Base-by-base conservation (phyloP, 2,888 invertebrate genomes). In the Podotricha telesiphe region DNA sequence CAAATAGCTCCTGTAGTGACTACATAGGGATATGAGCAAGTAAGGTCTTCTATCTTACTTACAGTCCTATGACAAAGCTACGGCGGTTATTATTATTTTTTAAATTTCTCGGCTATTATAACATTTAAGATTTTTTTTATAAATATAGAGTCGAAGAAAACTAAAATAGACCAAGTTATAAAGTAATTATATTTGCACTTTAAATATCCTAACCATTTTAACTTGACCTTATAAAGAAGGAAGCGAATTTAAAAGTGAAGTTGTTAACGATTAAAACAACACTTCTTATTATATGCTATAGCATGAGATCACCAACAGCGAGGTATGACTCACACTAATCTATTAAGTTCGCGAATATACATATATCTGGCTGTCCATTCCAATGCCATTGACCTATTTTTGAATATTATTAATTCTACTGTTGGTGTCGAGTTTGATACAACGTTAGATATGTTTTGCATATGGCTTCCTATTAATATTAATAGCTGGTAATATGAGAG, bases 371-470 rank as follows among this genome's bases (percentile, higher is more conserved):
- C 78, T 76, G 75, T 77, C 75, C 77, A 79, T 82, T 81, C 76
- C 79, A 80, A 79, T 84, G 87, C 81, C 83, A 86, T 84, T 89
- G 88, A 86, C 88, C 89, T 78, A 88, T 85, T 79, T 84, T 37
- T 45, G 67, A 51, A 56, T 56, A 28, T 77, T 76, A 74, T 77
- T 74, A 76, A 78, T 76, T 78, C 20, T 73, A 77, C 75, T 68
- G 72, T 59, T 65, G 47, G 63, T 65, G 67, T 63, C 48, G 67
- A 70, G 58, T 50, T 67, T 47, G 67, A 19, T 42, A 62, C 64
- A 40, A 56, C 55, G 69, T 65, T 65, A 65, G 48, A 61, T 69
- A 65, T 48, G 28, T 47, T 58, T 51, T 53, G 37, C 37, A 17
- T 45, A 58, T 51, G 20, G 22, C 20, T 47, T 34, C 34, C 50